These are phyloP conservation scores for Phymatocera aterrima DNA, from an alignment of 2,888 invertebrate species.

Conservation along the genomic window DNA sequence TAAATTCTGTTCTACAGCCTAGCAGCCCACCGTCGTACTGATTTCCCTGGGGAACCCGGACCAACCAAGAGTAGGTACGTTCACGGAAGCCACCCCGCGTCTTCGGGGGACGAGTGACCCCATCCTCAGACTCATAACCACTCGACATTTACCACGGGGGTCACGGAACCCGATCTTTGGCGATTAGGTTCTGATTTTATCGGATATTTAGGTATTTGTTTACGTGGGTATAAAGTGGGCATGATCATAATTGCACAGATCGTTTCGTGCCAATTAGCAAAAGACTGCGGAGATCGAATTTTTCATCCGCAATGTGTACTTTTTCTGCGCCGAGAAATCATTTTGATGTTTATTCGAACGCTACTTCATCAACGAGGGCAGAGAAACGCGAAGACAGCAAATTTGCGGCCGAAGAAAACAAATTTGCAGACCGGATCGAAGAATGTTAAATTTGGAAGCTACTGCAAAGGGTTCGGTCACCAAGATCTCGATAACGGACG, in stretches of 20 bases:
- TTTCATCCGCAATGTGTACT: no score
- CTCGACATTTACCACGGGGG: constrained; percentile 1
- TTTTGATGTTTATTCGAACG: no score
- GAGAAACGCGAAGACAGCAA: no score
- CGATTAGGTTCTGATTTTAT: constrained; percentile 32
- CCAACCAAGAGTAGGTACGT: constrained; percentile 18
- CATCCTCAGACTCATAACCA: constrained; percentile 8
- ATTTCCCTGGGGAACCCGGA: constrained; percentile 69
- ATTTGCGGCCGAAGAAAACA: no score
- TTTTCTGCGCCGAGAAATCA: no score
- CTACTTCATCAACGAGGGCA: no score
- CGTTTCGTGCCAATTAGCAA: background rate
- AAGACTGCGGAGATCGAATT: no score
- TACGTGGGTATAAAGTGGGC: background rate
- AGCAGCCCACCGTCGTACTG: constrained; percentile 65
- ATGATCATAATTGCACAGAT: background rate
- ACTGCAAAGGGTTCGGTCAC: no score
- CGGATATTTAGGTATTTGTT: background rate
- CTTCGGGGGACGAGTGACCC: constrained; percentile 35
- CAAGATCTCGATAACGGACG: no score
- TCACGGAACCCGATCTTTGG: constrained; percentile 16
- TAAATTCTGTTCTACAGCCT: constrained; percentile 31
- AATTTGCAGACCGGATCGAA: no score
- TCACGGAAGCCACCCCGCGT: constrained; percentile 35
- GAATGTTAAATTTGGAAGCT: no score